phyloP scores from a whole-genome alignment of 2,797 vertebrate genomes.

The Megalops cyprinoides region DNA sequence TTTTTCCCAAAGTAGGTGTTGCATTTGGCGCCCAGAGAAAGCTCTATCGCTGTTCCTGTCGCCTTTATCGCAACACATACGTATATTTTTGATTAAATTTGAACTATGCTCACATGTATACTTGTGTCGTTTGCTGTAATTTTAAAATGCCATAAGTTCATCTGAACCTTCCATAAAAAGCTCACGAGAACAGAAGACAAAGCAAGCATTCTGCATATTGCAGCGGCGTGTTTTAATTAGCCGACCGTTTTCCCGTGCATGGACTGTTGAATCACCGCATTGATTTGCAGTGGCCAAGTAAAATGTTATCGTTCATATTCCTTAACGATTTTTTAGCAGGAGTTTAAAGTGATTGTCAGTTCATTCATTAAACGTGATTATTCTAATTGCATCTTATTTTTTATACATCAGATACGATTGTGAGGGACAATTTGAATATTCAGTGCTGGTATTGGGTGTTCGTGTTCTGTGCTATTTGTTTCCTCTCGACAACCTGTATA shows the following conservation, averaged over 20 bases:
- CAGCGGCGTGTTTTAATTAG: slow-evolving; percentile 18
- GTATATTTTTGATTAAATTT: slow-evolving; percentile 10
- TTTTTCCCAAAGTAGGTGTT: neutral
- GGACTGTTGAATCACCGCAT: neutral
- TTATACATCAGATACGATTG: neutral
- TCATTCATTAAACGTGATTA: neutral
- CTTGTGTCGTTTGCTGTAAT: neutral
- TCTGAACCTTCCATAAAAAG: neutral
- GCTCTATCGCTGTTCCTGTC: neutral
- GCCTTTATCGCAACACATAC: neutral
- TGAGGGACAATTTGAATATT: neutral
- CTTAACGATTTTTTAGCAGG: neutral
- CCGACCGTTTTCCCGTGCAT: neutral
- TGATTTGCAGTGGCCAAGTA: neutral
- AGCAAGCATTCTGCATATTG: slow-evolving; percentile 9
- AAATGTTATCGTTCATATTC: neutral
- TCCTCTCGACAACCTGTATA: slow-evolving; percentile 18
- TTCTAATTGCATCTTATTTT: neutral
- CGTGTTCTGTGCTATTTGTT: neutral
- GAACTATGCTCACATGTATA: neutral
- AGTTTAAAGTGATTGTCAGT: neutral
- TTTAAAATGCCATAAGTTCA: neutral
- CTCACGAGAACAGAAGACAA: neutral
- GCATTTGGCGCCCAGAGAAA: neutral
- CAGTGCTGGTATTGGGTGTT: neutral